Evolutionary conservation across 2,797 vertebrate species (phyloP).

Genomic region (Gymnoscopelus braueri): DNA sequence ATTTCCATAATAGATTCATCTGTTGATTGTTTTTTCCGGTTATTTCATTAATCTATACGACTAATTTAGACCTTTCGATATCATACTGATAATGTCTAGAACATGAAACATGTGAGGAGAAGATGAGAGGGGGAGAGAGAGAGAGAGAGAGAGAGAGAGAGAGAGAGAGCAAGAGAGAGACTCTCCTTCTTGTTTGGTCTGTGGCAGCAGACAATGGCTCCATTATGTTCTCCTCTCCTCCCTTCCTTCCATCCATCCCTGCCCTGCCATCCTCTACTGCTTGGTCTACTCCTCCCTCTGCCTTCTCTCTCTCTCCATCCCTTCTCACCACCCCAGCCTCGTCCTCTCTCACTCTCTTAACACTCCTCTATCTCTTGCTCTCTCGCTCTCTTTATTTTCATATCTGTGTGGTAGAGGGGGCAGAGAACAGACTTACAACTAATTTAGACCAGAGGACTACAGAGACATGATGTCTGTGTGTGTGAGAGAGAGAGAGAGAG

Average conservation of each 20-base stretch:
- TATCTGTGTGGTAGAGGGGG: slow-evolving; percentile 74
- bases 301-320: not conserved
- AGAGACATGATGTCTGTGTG: slow-evolving; percentile 58
- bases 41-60: too few relatives aligned
- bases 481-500: slow-evolving; percentile 28
- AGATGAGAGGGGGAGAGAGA: too few relatives aligned
- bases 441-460: slow-evolving; percentile 72
- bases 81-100: too few relatives aligned
- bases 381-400: too few relatives aligned
- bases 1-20: too few relatives aligned
- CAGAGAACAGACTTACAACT: slow-evolving; percentile 52
- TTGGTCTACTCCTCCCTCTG: not conserved
- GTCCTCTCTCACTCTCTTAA: not conserved
- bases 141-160: not conserved
- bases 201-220: slow-evolving; percentile 74
- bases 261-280: not conserved
- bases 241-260: slow-evolving; percentile 42
- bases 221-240: slow-evolving; percentile 66
- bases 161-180: slow-evolving; percentile 5
- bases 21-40: too few relatives aligned
- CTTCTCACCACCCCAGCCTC: not conserved
- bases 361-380: not conserved
- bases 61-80: too few relatives aligned
- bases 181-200: slow-evolving; percentile 31
- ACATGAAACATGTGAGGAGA: too few relatives aligned